Base-by-base conservation (phyloP, 2,797 vertebrate species). In the Rhadinocentrus ornatus region DNA sequence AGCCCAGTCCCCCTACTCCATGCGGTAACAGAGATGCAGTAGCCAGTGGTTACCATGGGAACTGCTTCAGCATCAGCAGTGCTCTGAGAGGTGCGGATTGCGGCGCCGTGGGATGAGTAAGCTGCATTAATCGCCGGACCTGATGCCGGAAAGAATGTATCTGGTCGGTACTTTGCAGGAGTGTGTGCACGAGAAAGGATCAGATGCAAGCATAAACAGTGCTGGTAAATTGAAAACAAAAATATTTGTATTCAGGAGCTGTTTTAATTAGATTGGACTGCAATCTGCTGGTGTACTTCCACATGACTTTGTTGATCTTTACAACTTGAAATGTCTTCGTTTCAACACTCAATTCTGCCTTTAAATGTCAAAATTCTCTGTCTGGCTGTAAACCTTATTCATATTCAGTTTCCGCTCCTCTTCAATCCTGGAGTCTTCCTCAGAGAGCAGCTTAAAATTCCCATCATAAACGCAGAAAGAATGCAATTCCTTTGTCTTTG, bases 51-150 rank as follows among this genome's bases (percentile, higher is more conserved):
- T 80, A 72, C 89, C 78, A 86, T 87, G 84, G 90, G 83, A 92
- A 93, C 92, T 89, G 83, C 82, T 66, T 87, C 86, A 82, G 87
- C 89, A 89, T 90, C 88, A 69, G 78, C 74, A 78, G 59, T 1
- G 48, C 29, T 71, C 10, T 1, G 57, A 69, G 71, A 32, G 52
- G 29, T 32, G 59, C 0, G 52, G 27, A 58, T 73, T 67, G 84
- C 62, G 24, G 69, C 12, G 62, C 65, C 66, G 54, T 3, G 9
- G 67, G 78, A 86, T 82, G 77, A 88, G 73, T 62, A 72, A 76
- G 75, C 80, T 34, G 86, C 72, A 79, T 78, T 82, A 85, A 86
- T 79, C 80, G 75, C 76, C 62, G 75, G 71, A 63, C 31, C 78
- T 56, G 39, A 63, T 46, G 74, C 62, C 10, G 27, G 74, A 73